Evolutionary conservation across 2,113 vertebrate species (phyloP).

Genomic region (Canis aureus): DNA sequence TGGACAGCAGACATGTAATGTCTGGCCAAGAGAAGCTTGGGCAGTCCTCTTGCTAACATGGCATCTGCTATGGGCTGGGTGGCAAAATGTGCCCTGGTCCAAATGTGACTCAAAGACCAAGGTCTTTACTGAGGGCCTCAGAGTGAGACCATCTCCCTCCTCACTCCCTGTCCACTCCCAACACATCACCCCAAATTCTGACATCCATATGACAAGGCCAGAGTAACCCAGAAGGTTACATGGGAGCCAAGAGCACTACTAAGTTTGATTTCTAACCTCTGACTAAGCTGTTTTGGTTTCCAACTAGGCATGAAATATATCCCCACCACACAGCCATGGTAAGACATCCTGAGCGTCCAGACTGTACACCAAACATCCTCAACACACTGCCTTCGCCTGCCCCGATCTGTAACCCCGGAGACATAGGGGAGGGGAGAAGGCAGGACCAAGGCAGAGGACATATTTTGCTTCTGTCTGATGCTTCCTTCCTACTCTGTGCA

Average conservation of each 20-base stretch:
- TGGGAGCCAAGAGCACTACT: background rate
- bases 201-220: background rate
- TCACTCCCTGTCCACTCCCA: background rate
- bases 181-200: background rate
- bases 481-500: background rate
- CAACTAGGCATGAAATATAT: background rate
- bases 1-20: background rate
- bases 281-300: background rate
- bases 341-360: background rate
- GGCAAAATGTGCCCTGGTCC: background rate
- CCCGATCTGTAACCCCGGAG: rapidly evolving
- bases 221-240: rapidly evolving
- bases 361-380: background rate
- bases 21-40: background rate
- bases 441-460: background rate
- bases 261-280: background rate
- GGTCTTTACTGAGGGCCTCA: background rate
- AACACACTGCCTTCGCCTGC: background rate
- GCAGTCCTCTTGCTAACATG: rapidly evolving
- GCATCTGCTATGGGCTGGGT: background rate
- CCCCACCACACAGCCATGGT: background rate
- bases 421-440: rapidly evolving
- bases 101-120: background rate
- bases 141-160: background rate
- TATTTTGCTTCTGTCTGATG: background rate